Evolutionary conservation across 1,140 invertebrate species (phyloP).

Genomic region (Drosophila pachea): DNA sequence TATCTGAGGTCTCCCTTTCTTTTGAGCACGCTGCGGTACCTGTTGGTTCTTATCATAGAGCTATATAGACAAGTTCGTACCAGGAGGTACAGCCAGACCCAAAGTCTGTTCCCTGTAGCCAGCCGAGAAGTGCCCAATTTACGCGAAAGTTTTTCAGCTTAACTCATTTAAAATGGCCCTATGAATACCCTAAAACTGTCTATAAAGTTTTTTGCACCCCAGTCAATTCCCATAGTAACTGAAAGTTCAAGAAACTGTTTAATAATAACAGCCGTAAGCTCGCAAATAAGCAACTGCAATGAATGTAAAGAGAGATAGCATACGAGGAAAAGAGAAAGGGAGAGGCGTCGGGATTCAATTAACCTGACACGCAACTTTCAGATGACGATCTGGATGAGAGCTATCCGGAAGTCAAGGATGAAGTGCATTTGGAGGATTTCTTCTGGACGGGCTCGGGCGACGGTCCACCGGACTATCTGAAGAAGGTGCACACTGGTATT

Average conservation of each 20-base stretch:
- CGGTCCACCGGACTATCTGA: slow-evolving; percentile 80
- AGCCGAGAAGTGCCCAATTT: too few relatives aligned
- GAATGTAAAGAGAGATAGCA: background rate
- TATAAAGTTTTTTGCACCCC: slow-evolving; percentile 41
- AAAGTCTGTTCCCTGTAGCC: too few relatives aligned
- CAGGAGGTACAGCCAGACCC: too few relatives aligned
- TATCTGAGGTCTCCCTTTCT: too few relatives aligned
- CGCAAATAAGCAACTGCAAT: slow-evolving; percentile 25
- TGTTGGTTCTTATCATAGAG: too few relatives aligned
- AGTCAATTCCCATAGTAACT: slow-evolving; percentile 66
- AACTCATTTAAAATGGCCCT: too few relatives aligned
- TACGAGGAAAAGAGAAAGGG: background rate
- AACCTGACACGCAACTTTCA: slow-evolving; percentile 38
- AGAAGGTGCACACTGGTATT: slow-evolving; percentile 75
- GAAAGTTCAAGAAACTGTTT: slow-evolving; percentile 65
- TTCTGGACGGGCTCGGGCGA: slow-evolving; percentile 92
- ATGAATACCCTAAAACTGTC: slow-evolving; percentile 26
- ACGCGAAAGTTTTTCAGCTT: too few relatives aligned
- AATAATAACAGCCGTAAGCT: slow-evolving; percentile 34
- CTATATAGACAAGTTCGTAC: too few relatives aligned
- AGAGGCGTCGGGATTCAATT: slow-evolving; percentile 3
- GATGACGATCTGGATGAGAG: slow-evolving; percentile 65
- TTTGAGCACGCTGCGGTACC: too few relatives aligned
- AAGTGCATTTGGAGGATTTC: slow-evolving; percentile 87
- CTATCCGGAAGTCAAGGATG: slow-evolving; percentile 80